phyloP scores from a whole-genome alignment of 1,140 invertebrate genomes.

The Bombus polaris region DNA sequence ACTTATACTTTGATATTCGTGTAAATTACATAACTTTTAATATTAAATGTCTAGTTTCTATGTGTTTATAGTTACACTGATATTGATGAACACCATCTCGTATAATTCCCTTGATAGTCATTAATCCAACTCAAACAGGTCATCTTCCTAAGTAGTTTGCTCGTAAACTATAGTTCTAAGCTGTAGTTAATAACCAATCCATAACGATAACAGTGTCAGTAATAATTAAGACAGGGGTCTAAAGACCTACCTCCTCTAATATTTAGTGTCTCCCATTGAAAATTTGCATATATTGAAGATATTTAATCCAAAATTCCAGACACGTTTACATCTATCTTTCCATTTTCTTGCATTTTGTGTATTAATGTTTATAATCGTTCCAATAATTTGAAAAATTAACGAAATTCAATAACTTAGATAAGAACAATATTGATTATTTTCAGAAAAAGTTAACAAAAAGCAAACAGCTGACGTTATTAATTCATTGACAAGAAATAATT shows the following conservation, averaged over 20 bases:
- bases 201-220: neutral
- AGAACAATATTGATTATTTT: neutral
- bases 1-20: neutral
- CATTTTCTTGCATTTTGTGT: neutral
- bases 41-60: neutral
- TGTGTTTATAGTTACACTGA: neutral
- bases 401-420: too few species aligned
- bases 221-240: neutral
- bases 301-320: neutral
- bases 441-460: neutral
- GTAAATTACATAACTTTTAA: neutral
- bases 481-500: neutral
- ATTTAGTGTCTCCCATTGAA: neutral
- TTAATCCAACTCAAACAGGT: conserved; percentile 28
- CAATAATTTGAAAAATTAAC: too few species aligned
- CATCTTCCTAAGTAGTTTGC: conserved; percentile 15
- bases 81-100: neutral
- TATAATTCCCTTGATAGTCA: conserved; percentile 2
- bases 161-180: neutral
- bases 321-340: neutral
- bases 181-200: conserved; percentile 11
- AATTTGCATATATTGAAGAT: neutral
- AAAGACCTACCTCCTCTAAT: neutral
- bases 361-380: neutral
- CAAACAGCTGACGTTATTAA: neutral